These are phyloP conservation scores for Hippolais icterina DNA, from an alignment of 2,113 vertebrate species.

Conservation along the genomic window DNA sequence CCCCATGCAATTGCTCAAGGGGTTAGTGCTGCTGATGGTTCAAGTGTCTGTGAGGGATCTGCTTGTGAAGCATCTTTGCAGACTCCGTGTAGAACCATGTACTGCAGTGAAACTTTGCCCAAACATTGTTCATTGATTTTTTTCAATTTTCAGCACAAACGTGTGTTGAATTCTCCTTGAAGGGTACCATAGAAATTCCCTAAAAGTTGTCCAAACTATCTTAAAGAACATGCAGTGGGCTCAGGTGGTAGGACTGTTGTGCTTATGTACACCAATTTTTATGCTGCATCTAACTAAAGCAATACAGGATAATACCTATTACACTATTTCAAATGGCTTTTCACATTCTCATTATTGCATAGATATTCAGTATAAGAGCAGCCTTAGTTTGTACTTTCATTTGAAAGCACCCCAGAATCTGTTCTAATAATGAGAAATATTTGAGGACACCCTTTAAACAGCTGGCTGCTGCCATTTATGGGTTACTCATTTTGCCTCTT, in stretches of 20 bases:
- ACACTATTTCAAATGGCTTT: background rate
- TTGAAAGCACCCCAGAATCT: background rate
- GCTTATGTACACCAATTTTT: background rate
- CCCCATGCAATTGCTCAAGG: rapidly evolving
- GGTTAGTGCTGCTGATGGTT: background rate
- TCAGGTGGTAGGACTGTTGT: background rate
- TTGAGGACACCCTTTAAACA: background rate
- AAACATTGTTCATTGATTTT: background rate
- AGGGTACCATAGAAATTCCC: background rate
- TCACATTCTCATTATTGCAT: background rate
- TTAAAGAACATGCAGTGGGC: background rate
- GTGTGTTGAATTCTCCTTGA: rapidly evolving
- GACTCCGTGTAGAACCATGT: rapidly evolving
- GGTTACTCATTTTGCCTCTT: background rate
- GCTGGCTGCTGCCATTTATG: background rate
- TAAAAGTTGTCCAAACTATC: background rate
- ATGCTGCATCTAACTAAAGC: background rate
- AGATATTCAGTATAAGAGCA: background rate
- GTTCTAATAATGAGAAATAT: background rate
- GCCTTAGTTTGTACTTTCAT: background rate
- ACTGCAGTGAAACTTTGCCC: background rate
- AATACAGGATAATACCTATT: background rate
- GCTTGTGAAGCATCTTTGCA: background rate
- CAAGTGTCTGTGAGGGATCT: background rate
- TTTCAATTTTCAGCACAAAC: background rate